A percentile compares a stretch with the other conserved stretches of the same genome.
Conservation (phyloP, 1,140 invertebrate genomes). For the Zaprionus ornatus region DNA sequence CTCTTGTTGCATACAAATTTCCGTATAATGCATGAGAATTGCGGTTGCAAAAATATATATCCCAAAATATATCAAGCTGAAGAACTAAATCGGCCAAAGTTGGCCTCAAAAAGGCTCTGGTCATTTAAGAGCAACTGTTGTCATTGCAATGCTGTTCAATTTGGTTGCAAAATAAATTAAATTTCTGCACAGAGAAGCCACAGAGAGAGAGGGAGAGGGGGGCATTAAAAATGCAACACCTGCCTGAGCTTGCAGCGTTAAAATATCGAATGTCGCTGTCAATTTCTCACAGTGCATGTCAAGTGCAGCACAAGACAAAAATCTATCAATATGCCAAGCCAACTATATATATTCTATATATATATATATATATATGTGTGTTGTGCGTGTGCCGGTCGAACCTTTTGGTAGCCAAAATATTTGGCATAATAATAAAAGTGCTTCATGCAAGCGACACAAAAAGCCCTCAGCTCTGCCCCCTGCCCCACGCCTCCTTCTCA, state of each 20-base stretch:
- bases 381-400: background rate
- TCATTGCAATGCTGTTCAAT: conserved; percentile 50
- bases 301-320: conserved; percentile 39
- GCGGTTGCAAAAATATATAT: conserved; percentile 13
- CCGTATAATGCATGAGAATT: background rate
- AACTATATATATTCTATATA: background rate
- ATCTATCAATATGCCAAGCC: conserved; percentile 50
- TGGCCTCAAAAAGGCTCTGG: conserved; percentile 40
- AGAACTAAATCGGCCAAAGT: conserved; percentile 32
- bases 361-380: too few relatives aligned
- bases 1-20: background rate
- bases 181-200: conserved; percentile 56
- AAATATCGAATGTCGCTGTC: conserved; percentile 67
- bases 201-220: conserved; percentile 35
- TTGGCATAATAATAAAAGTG: conserved; percentile 77
- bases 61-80: background rate
- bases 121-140: conserved; percentile 57
- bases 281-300: conserved; percentile 70
- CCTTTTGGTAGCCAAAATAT: conserved; percentile 58
- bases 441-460: conserved; percentile 37
- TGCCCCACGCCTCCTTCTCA: background rate
- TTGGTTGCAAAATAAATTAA: conserved; percentile 77
- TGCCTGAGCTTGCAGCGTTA: conserved; percentile 20
- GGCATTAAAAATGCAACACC: conserved; percentile 39
- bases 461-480: background rate